Evolutionary conservation across 2,888 invertebrate species (phyloP).

Genomic region (Hypolimnas misippus): DNA sequence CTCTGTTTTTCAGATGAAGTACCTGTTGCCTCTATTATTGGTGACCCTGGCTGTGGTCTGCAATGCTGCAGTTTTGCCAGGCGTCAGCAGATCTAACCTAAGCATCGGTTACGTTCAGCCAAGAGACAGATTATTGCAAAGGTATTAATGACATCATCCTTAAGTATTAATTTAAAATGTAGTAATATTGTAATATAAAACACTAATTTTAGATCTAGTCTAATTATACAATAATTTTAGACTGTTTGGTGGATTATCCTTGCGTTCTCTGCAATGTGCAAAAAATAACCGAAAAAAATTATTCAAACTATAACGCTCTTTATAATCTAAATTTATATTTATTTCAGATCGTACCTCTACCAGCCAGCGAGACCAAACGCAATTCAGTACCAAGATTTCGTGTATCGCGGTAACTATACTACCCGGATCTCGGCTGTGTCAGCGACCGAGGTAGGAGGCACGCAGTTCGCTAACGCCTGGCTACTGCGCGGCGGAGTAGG

Average conservation of each 20-base stretch:
- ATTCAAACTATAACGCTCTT: no score
- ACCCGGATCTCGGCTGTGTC: slow-evolving; percentile 59
- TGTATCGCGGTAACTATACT: slow-evolving; percentile 57
- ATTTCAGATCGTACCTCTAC: slow-evolving; percentile 55
- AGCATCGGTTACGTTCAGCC: slow-evolving; percentile 47
- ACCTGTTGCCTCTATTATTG: slow-evolving; percentile 42
- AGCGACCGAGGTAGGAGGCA: slow-evolving; percentile 60
- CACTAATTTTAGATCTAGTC: no score
- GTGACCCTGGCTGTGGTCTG: slow-evolving; percentile 44
- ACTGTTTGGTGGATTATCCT: no score
- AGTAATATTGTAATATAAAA: no score
- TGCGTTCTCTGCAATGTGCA: no score
- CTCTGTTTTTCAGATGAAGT: slow-evolving; percentile 54
- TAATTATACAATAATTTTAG: no score
- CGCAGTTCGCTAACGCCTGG: slow-evolving; percentile 58
- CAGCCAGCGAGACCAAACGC: slow-evolving; percentile 52
- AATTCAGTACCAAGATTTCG: slow-evolving; percentile 63
- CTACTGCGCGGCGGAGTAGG: slow-evolving; percentile 55
- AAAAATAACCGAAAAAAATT: no score
- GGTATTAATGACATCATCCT: no score
- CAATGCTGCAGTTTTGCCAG: slow-evolving; percentile 44
- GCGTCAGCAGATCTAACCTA: slow-evolving; percentile 49
- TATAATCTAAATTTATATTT: no score
- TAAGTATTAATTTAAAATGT: no score
- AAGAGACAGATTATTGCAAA: slow-evolving; percentile 55